phyloP scores from a whole-genome alignment of 2,888 invertebrate species.

The Thymelicus acteon region DNA sequence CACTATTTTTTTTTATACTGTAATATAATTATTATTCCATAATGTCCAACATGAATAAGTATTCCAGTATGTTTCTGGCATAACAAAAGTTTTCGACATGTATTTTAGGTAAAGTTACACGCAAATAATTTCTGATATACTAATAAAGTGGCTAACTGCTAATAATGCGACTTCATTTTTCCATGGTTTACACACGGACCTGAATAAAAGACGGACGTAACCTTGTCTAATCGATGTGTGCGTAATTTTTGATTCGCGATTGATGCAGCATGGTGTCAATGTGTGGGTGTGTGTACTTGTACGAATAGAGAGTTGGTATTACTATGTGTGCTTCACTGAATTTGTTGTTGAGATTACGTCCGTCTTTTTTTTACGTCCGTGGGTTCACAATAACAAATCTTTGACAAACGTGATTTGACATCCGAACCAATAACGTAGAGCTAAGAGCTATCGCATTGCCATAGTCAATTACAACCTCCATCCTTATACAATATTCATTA shows the following conservation, averaged over 20 bases:
- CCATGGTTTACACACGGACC: background rate
- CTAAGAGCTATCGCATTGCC: slow-evolving; percentile 22
- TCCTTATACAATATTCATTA: slow-evolving; percentile 36
- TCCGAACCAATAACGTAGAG: slow-evolving; percentile 13
- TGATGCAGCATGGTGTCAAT: too few species aligned
- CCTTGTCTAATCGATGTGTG: too few species aligned
- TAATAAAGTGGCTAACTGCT: background rate
- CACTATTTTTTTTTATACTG: slow-evolving; percentile 15
- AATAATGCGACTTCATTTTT: background rate
- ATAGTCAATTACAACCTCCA: slow-evolving; percentile 47
- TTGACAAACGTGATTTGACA: background rate
- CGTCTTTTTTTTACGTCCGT: too few species aligned
- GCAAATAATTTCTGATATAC: background rate
- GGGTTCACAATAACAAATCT: background rate
- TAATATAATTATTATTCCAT: background rate
- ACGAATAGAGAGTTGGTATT: too few species aligned
- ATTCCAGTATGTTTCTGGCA: background rate
- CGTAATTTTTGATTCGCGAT: too few species aligned
- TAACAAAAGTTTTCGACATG: slow-evolving; percentile 12
- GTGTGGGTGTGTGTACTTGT: too few species aligned
- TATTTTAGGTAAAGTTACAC: background rate
- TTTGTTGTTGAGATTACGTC: too few species aligned
- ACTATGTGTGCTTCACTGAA: too few species aligned
- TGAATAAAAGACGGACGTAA: too few species aligned
- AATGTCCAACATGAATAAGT: too few species aligned